phyloP scores from a whole-genome alignment of 1,140 invertebrate genomes.

The Tetranychus urticae region DNA sequence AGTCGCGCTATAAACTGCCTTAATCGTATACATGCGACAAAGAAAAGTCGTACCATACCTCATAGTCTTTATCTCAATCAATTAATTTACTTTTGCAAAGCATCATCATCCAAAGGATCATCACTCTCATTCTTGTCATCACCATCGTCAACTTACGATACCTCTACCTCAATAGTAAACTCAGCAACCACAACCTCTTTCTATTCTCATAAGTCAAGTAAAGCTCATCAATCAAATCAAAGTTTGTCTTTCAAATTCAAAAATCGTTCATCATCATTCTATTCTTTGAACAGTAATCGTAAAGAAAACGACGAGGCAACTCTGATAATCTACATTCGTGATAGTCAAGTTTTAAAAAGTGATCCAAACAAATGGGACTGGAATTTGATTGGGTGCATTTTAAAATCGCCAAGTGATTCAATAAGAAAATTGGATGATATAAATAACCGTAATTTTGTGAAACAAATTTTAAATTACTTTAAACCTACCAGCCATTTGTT shows the following conservation, averaged over 20 bases:
- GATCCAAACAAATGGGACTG: slow-evolving; percentile 57
- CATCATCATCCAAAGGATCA: not conserved
- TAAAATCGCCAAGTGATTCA: slow-evolving; percentile 33
- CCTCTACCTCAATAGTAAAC: not conserved
- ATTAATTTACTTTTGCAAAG: slow-evolving; percentile 27
- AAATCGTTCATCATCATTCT: too few species aligned
- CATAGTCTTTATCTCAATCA: slow-evolving; percentile 60
- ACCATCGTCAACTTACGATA: not conserved
- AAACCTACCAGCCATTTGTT: slow-evolving; percentile 61
- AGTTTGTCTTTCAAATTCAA: too few species aligned
- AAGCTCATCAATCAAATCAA: too few species aligned
- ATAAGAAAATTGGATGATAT: slow-evolving; percentile 40
- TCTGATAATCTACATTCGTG: slow-evolving; percentile 31
- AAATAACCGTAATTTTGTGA: slow-evolving; percentile 47
- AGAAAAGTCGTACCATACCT: slow-evolving; percentile 46
- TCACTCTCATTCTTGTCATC: not conserved
- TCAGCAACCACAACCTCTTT: not conserved
- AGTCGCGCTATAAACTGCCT: slow-evolving; percentile 52
- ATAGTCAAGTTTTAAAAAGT: slow-evolving; percentile 43
- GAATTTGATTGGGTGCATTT: slow-evolving; percentile 47
- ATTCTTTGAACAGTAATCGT: too few species aligned
- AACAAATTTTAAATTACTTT: slow-evolving; percentile 55
- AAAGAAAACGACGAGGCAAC: slow-evolving; percentile 29
- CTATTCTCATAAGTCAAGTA: too few species aligned
- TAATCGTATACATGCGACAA: slow-evolving; percentile 40